Base-by-base conservation (phyloP, 1,140 invertebrate genomes). In the Berghia stephanieae region DNA sequence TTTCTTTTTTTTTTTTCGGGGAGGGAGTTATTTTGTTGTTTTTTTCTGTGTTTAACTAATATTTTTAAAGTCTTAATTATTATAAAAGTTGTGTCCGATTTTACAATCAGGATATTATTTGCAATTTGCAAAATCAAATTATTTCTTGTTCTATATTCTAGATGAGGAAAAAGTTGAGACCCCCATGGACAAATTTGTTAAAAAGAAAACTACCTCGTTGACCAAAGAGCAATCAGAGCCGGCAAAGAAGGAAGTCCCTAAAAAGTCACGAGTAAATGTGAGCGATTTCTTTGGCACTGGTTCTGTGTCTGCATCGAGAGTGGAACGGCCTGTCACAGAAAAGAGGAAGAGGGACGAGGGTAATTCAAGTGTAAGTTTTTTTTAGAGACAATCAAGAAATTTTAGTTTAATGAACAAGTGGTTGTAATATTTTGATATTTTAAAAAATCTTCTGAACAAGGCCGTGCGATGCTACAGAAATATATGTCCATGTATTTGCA, bases 281-380 rank as follows among this genome's bases (percentile, higher is more conserved):
- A 27, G 75, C 5, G 86, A 85, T 79, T 88, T 88, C 78, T 87
- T 88, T 80, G 86, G 86, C 0, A 67, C 66, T n/a, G 80, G 75
- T 0, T 76, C 77, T 8, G 83, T 85, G 0, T 77, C 84, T 31
- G 85, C 63, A 79, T 75, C 21, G 82, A 86, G 40, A 79, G 82
- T 66, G 80, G 80, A 74, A 80, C 77, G 6, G 77, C 78, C 1
- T 68, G 44, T 60, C 67, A 84, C 74, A 79, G 81, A 36, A 83
- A 82, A 78, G 60, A 67, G 46, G 13, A 69, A 31, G 80, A 81
- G 67, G 67, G 67, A 74, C 3, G 78, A 21, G 24, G 46, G n/a
- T 36, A 27, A 42, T 49, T 67, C 8, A 18, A 38, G 43, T 18
- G 2, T 4, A 34, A n/a, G 18, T 44, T 68, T 36, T 16, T 18